Evolutionary conservation across 1,140 invertebrate species (phyloP).

Genomic region (Drosophila repleta): DNA sequence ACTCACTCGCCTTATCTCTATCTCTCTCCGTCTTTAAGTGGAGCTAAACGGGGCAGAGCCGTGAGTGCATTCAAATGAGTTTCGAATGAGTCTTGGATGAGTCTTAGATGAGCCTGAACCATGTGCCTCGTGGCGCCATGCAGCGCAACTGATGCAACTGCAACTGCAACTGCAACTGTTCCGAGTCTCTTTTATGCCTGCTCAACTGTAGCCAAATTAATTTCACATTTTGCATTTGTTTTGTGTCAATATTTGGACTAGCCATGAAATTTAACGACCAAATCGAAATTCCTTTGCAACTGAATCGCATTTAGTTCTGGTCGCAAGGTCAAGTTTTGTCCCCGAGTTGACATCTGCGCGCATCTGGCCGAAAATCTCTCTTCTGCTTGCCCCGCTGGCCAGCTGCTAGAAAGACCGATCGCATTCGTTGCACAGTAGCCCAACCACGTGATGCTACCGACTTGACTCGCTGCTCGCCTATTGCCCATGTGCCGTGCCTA

Average conservation of each 20-base stretch:
- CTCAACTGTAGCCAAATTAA: slow-evolving; percentile 72
- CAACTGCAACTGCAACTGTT: slow-evolving; percentile 5
- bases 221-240: slow-evolving; percentile 63
- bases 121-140: slow-evolving; percentile 9
- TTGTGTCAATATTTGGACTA: slow-evolving; percentile 69
- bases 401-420: slow-evolving; percentile 24
- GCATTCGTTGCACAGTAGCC: slow-evolving; percentile 56
- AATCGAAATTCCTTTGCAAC: background rate
- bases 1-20: no score
- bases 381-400: slow-evolving; percentile 32
- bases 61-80: slow-evolving; percentile 51
- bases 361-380: slow-evolving; percentile 15
- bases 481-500: slow-evolving; percentile 52
- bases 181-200: background rate
- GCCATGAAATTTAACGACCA: slow-evolving; percentile 55
- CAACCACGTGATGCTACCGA: slow-evolving; percentile 45
- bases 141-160: slow-evolving; percentile 52
- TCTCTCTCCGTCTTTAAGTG: background rate
- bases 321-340: slow-evolving; percentile 65
- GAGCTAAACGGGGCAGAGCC: background rate
- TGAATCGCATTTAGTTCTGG: slow-evolving; percentile 63
- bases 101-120: background rate
- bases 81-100: slow-evolving; percentile 23
- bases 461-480: background rate
- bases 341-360: slow-evolving; percentile 30